Percentiles rank a stretch among this genome's conserved stretches.
phyloP scores from a whole-genome alignment of 2,113 vertebrate genomes.

The Amphiprion ocellaris region DNA sequence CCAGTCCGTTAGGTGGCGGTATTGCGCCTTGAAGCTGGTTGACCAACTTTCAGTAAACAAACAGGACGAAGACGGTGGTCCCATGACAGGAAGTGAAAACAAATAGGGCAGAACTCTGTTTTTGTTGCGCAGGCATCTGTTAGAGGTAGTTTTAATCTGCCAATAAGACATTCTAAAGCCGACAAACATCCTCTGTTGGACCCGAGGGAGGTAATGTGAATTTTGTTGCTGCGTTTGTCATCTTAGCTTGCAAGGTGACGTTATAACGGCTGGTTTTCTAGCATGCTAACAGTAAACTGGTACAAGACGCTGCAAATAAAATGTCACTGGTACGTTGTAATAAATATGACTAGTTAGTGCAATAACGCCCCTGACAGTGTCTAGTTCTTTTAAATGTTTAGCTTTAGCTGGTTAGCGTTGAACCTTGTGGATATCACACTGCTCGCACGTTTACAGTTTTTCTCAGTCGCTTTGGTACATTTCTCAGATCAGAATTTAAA shows the following conservation, averaged over 20 bases:
- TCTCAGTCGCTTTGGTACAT: too few relatives aligned
- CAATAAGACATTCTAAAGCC: not conserved
- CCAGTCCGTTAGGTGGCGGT: too few relatives aligned
- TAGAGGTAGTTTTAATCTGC: slow-evolving; percentile 3
- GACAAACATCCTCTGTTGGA: not conserved
- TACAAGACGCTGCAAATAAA: not conserved
- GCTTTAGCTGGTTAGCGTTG: not conserved
- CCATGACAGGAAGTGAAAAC: slow-evolving; percentile 58
- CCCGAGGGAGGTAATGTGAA: not conserved
- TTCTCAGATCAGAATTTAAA: too few relatives aligned
- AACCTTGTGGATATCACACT: not conserved
- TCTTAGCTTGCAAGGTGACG: slow-evolving; percentile 10
- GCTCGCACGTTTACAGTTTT: not conserved
- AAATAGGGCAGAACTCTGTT: slow-evolving; percentile 52
- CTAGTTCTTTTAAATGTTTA: not conserved
- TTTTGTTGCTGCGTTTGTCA: not conserved
- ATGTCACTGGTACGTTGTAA: not conserved
- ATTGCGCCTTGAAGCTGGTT: too few relatives aligned
- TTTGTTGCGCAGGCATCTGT: slow-evolving; percentile 32
- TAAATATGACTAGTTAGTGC: not conserved
- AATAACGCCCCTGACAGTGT: not conserved
- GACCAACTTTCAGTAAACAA: not conserved
- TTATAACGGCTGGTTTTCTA: not conserved
- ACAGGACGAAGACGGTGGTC: slow-evolving; percentile 47
- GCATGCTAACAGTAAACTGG: not conserved